phyloP scores from a whole-genome alignment of 2,113 vertebrate species.

The Agelaius phoeniceus region DNA sequence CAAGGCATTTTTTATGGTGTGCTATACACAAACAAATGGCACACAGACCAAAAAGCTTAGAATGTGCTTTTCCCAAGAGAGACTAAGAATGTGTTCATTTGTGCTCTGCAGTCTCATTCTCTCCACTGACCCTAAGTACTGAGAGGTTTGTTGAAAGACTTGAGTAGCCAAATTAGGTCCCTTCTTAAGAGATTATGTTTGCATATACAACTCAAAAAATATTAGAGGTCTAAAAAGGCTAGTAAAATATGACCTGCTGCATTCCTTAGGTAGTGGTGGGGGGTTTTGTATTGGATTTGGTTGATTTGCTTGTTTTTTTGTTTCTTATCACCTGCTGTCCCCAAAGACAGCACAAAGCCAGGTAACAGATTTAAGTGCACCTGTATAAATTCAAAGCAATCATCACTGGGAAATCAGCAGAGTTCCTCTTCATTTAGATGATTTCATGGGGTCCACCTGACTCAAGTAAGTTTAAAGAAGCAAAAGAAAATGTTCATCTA shows the following conservation, averaged over 20 bases:
- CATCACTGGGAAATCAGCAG: neutral
- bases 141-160: neutral
- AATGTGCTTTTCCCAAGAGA: neutral
- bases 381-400: neutral
- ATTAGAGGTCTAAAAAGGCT: neutral
- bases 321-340: neutral
- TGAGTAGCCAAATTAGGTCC: neutral
- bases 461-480: neutral
- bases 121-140: neutral
- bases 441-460: neutral
- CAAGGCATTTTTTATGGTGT: neutral
- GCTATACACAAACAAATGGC: neutral
- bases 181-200: neutral
- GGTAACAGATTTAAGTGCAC: neutral
- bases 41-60: neutral
- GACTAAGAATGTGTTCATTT: neutral
- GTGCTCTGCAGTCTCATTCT: neutral
- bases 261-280: neutral
- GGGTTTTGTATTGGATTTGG: accelerated
- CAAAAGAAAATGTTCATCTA: neutral
- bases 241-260: neutral
- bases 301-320: neutral
- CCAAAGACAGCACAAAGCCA: neutral
- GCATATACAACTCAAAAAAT: neutral
- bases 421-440: neutral